Evolutionary conservation across 2,888 invertebrate genomes (phyloP).

Genomic region (Phorcus lineatus): DNA sequence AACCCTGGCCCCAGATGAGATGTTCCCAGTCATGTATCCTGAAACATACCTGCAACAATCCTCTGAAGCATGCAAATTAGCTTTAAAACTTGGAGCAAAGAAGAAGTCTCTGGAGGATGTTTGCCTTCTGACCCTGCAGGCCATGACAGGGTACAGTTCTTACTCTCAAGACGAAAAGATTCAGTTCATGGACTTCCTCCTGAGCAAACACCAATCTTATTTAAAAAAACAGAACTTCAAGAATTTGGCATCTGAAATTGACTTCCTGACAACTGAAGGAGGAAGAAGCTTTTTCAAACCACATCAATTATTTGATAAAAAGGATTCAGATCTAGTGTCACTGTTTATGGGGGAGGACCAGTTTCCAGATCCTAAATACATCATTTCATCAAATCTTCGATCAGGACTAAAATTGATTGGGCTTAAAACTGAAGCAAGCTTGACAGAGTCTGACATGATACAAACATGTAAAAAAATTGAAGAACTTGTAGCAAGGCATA

Average conservation of each 20-base stretch:
- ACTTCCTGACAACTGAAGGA: slow-evolving; percentile 11
- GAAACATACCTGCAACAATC: neutral
- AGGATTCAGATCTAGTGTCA: slow-evolving; percentile 40
- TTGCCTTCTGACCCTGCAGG: neutral
- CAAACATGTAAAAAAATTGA: slow-evolving; percentile 30
- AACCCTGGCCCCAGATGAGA: neutral
- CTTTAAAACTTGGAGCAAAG: slow-evolving; percentile 17
- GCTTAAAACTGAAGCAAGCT: slow-evolving; percentile 44
- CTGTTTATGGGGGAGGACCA: slow-evolving; percentile 49
- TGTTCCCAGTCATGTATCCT: neutral
- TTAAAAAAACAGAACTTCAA: neutral
- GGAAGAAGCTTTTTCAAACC: slow-evolving; percentile 32
- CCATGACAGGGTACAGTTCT: neutral
- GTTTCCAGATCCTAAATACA: slow-evolving; percentile 45
- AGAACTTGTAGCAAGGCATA: neutral
- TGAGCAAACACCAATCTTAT: neutral
- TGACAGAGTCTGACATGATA: slow-evolving; percentile 49
- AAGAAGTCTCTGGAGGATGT: neutral
- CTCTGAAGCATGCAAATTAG: neutral
- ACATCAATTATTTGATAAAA: slow-evolving; percentile 53
- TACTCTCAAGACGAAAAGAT: neutral
- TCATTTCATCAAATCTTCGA: slow-evolving; percentile 40
- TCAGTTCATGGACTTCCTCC: slow-evolving; percentile 31
- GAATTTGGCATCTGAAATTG: neutral
- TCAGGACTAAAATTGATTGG: slow-evolving; percentile 50